These are phyloP conservation scores for Oxygymnocypris stewartii DNA, from an alignment of 2,113 vertebrate genomes.

Conservation along the genomic window DNA sequence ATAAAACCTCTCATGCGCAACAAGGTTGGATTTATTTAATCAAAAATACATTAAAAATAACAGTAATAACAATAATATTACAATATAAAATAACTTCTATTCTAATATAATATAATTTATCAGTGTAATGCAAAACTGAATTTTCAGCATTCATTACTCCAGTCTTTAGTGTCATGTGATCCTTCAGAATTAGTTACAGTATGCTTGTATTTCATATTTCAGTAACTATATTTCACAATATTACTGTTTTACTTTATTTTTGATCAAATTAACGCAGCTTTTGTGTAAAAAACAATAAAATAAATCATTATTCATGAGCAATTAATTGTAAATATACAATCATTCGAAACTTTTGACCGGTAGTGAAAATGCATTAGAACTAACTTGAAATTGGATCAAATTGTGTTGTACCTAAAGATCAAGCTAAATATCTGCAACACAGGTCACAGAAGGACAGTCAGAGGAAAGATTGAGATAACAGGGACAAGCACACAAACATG, in stretches of 20 bases:
- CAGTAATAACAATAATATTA: background rate
- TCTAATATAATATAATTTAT: too few relatives aligned
- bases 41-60: background rate
- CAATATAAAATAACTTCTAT: too few relatives aligned
- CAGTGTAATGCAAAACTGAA: too few relatives aligned
- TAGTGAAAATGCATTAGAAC: background rate
- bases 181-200: background rate
- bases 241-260: background rate
- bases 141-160: background rate
- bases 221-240: background rate
- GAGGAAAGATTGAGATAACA: background rate
- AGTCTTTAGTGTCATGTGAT: background rate
- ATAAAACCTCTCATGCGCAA: too few relatives aligned
- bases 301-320: too few relatives aligned
- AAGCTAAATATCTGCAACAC: constrained; percentile 1
- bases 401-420: background rate
- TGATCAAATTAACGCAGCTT: too few relatives aligned
- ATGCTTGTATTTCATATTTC: background rate
- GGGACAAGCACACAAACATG: background rate
- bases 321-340: too few relatives aligned
- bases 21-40: background rate
- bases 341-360: too few relatives aligned
- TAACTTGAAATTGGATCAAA: background rate
- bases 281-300: too few relatives aligned
- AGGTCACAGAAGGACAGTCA: background rate